Evolutionary conservation across 2,888 invertebrate species (phyloP).

Genomic region (Lasioglossum vierecki): DNA sequence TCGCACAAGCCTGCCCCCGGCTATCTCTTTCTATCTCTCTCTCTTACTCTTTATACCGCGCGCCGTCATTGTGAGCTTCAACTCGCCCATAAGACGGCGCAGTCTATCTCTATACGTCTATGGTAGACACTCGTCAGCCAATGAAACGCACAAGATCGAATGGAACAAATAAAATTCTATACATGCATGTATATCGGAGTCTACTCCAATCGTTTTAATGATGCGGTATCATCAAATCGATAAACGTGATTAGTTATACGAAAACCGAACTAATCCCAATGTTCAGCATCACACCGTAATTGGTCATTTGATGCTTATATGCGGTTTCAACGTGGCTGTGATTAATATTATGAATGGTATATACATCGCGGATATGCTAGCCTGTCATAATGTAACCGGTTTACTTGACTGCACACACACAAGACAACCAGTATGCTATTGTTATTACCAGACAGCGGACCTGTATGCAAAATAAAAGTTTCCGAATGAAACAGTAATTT

Average conservation of each 20-base stretch:
- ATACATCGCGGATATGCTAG: conserved; percentile 52
- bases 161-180: not conserved
- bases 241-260: conserved; percentile 51
- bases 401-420: not conserved
- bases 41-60: too few species aligned
- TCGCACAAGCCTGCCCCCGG: too few species aligned
- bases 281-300: conserved; percentile 56
- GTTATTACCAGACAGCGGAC: not conserved
- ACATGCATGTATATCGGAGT: not conserved
- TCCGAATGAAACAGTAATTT: too few species aligned
- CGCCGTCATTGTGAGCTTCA: too few species aligned
- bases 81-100: too few species aligned
- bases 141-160: not conserved
- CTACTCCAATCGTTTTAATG: conserved; percentile 36
- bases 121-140: too few species aligned
- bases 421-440: not conserved
- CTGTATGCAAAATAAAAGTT: too few species aligned
- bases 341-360: conserved; percentile 62
- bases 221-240: conserved; percentile 45
- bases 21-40: too few species aligned
- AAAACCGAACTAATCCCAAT: conserved; percentile 51
- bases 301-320: conserved; percentile 62
- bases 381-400: conserved; percentile 49
- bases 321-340: conserved; percentile 58
- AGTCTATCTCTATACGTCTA: too few species aligned